Percentiles rank a stretch among this genome's conserved stretches.
Conservation (phyloP, 92 coral and sea anemone species). For the Actinostola sp. region DNA sequence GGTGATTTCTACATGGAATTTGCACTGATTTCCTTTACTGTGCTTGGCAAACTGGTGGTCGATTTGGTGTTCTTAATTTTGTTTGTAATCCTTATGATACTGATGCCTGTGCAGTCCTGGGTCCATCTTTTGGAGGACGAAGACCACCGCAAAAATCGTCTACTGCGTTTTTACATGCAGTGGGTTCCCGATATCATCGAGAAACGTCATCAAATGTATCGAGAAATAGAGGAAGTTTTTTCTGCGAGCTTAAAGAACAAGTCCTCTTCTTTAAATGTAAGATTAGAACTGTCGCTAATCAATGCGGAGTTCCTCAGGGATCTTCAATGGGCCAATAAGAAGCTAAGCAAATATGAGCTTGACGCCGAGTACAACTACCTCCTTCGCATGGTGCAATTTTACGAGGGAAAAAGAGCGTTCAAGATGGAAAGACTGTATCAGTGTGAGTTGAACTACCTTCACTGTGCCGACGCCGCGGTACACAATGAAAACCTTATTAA, state of each 20-base stretch:
- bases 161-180: constrained; percentile 74
- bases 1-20: constrained; percentile 93
- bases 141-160: constrained; percentile 82
- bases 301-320: constrained; percentile 67
- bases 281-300: constrained; percentile 51
- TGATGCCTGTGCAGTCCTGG: constrained; percentile 95
- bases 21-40: constrained; percentile 76
- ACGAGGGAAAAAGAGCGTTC: constrained; percentile 83
- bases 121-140: constrained; percentile 94
- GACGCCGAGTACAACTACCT: constrained; percentile 79
- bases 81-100: constrained; percentile 81
- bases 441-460: constrained; percentile 79
- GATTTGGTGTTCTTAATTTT: constrained; percentile 80
- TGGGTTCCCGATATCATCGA: constrained; percentile 86
- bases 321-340: constrained; percentile 82
- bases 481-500: constrained; percentile 76
- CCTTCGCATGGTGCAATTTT: constrained; percentile 77
- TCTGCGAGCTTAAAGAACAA: constrained; percentile 77
- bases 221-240: constrained; percentile 89
- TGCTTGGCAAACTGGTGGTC: constrained; percentile 66
- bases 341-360: constrained; percentile 70
- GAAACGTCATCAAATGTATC: constrained; percentile 74
- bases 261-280: constrained; percentile 26
- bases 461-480: constrained; percentile 55
- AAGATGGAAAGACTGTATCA: constrained; percentile 76